Evolutionary conservation across 2,113 vertebrate species (phyloP), one percentile per base, ranked within the genome.

Genomic region (Eidolon helvum): DNA sequence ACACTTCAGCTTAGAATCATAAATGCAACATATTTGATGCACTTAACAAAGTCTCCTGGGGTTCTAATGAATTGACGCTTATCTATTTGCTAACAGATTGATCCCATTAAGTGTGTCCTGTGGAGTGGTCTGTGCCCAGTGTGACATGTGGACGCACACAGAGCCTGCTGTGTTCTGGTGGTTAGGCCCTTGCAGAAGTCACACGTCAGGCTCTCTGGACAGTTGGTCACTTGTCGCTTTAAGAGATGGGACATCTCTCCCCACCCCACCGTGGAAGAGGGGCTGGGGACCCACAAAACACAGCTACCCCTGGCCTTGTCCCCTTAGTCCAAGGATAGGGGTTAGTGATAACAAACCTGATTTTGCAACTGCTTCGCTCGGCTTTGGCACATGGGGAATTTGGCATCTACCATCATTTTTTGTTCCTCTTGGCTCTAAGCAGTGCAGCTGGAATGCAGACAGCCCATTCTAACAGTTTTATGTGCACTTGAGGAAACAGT

Each of bases 121-220:
- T 12, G 1, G 55, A 10, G 89, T 9, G 50, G 38, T n/a, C 50
- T 28, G 21, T 5, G 7, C 8, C 21, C 22, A 24, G 5, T 2
- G 1, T 6, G 38, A 30, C 30, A 0, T 10, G 4, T 45, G 77
- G 48, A n/a, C 19, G 4, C 38, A 16, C 3, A 2, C 11, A 24
- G 22, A 79, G 24, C 40, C 53, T 15, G 10, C 10, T 48, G 11
- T 10, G 19, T 26, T 43, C 35, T 3, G 9, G 33, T 28, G 69
- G 11, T 35, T 40, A 43, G 69, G n/a, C 45, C 45, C 12, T 19
- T 33, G 35, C 45, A 68, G 55, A 8, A 48, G 21, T 75, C 69
- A 16, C 86, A 45, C 38, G 4, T 61, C 40, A 26, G 63, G 63
- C 21, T 33, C 19, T 87, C 88, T n/a, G 63, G 14, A 35, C 35